Evolutionary conservation across 37 sponge, comb jelly and placozoan species (phyloP).

Genomic region (Chondrosia reniformis): DNA sequence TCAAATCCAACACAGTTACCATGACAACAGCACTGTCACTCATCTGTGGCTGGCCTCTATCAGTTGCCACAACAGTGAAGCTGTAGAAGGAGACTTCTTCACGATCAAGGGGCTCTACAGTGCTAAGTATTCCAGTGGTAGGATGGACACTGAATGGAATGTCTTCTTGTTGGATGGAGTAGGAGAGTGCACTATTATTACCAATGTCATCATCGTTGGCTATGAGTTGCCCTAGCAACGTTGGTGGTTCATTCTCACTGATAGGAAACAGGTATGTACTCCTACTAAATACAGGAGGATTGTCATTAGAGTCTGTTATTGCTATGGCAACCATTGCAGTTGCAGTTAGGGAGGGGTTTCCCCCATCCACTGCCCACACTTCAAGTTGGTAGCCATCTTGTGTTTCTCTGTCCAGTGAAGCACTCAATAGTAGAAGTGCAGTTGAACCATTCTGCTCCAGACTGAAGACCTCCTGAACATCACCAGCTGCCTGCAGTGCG

Average conservation of each 20-base stretch:
- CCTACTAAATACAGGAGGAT: conserved; percentile 26
- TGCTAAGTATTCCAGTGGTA: conserved; percentile 33
- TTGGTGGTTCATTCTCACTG: conserved; percentile 40
- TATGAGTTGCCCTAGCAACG: conserved; percentile 22
- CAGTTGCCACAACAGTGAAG: conserved; percentile 4
- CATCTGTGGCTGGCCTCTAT: background rate
- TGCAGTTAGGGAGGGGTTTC: conserved; percentile 5
- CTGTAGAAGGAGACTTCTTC: background rate
- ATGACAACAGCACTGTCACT: background rate
- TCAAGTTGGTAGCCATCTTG: conserved; percentile 18
- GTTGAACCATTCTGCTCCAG: background rate
- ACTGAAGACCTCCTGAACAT: background rate
- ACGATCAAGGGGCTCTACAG: background rate
- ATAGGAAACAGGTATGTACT: background rate
- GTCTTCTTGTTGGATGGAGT: background rate
- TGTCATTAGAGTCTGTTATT: conserved; percentile 44
- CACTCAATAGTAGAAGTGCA: conserved; percentile 23
- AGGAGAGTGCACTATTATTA: conserved; percentile 39
- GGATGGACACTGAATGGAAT: conserved; percentile 36
- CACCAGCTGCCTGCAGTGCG: background rate
- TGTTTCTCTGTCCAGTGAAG: conserved; percentile 65
- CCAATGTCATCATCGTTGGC: conserved; percentile 68
- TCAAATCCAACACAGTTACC: conserved; percentile 16
- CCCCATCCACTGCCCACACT: conserved; percentile 45
- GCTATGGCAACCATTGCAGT: conserved; percentile 3